phyloP scores from a whole-genome alignment of 2,113 vertebrate genomes.

The Cynocephalus volans region DNA sequence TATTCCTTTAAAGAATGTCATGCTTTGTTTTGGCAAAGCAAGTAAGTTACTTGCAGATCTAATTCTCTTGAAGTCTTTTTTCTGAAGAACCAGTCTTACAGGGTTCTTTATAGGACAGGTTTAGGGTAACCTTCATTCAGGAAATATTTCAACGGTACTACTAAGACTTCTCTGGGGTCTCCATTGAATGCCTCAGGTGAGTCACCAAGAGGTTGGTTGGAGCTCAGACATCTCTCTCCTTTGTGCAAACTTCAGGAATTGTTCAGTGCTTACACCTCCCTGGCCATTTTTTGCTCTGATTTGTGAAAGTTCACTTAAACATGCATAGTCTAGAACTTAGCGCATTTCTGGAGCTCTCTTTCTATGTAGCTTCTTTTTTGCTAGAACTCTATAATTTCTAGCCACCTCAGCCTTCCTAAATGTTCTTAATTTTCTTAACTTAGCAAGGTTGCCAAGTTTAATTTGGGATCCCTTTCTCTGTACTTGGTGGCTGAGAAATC shows the following conservation, averaged over 20 bases:
- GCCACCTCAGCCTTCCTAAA: background rate
- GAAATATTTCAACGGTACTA: background rate
- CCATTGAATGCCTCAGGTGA: background rate
- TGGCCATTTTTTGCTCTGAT: background rate
- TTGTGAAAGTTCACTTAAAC: background rate
- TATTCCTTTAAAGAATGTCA: constrained; percentile 2
- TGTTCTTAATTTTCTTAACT: background rate
- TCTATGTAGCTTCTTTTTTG: background rate
- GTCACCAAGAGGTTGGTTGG: background rate
- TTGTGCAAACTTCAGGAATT: background rate
- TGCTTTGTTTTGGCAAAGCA: background rate
- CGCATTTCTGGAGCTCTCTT: background rate
- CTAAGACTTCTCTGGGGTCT: background rate
- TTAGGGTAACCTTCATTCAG: background rate
- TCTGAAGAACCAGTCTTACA: background rate
- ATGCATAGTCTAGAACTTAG: background rate
- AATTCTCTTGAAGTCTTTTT: background rate
- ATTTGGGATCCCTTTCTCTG: background rate
- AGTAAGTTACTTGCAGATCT: background rate
- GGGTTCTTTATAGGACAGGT: background rate
- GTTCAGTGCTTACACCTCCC: background rate
- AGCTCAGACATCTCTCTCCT: background rate
- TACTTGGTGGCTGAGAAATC: background rate
- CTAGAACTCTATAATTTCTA: background rate
- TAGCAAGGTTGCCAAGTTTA: background rate